Evolutionary conservation across 2,888 invertebrate genomes (phyloP).

Genomic region (Tortrix viridana): DNA sequence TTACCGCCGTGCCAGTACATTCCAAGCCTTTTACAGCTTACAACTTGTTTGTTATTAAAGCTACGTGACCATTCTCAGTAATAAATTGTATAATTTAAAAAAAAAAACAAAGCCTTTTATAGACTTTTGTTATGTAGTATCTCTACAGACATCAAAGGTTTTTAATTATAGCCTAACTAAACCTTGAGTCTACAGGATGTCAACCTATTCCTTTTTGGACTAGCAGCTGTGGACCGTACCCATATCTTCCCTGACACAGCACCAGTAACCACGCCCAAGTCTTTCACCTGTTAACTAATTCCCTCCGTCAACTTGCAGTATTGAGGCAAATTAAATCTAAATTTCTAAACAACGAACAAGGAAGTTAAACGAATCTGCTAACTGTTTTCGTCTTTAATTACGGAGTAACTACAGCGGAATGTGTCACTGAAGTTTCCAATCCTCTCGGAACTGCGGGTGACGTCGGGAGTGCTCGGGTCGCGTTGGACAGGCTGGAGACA

Average conservation of each 20-base stretch:
- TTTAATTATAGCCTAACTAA: too few species aligned
- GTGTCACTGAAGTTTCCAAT: constrained; percentile 47
- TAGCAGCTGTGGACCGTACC: too few species aligned
- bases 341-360: constrained; percentile 10
- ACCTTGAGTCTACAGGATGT: too few species aligned
- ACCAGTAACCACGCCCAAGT: background rate
- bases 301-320: background rate
- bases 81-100: too few species aligned
- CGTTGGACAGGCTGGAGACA: background rate
- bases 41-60: too few species aligned
- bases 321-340: background rate
- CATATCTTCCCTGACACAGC: background rate
- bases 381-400: constrained; percentile 65
- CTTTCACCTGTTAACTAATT: background rate
- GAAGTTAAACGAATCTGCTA: constrained; percentile 44
- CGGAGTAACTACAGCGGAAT: constrained; percentile 46
- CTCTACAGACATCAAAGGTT: too few species aligned
- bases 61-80: too few species aligned
- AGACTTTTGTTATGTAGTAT: too few species aligned
- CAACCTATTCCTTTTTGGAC: too few species aligned
- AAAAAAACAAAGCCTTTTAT: too few species aligned
- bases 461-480: constrained; percentile 11
- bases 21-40: too few species aligned
- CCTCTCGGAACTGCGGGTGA: constrained; percentile 1
- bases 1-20: too few species aligned